A percentile compares a stretch with the other conserved stretches of the same genome.
Evolutionary conservation across 92 coral and sea anemone species (phyloP).

Genomic region (Micromussa lordhowensis): DNA sequence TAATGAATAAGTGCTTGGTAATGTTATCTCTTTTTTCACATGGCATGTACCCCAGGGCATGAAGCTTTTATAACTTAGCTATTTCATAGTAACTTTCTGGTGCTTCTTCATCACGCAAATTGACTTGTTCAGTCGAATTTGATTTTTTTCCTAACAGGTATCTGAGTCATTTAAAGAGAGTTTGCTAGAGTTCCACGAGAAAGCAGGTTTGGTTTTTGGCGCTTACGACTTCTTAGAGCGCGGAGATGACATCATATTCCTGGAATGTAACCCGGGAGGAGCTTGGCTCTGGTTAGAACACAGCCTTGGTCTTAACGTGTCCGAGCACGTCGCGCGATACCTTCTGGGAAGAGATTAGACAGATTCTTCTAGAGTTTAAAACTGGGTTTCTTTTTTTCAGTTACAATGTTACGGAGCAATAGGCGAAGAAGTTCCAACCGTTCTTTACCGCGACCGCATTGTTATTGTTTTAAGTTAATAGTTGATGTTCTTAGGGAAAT

Average conservation of each 20-base stretch:
- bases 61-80: too few relatives aligned
- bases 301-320: conserved; percentile 28
- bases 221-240: conserved; percentile 60
- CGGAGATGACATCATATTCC: conserved; percentile 49
- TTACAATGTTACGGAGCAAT: too few relatives aligned
- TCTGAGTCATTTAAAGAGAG: conserved; percentile 39
- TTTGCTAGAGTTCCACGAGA: conserved; percentile 52
- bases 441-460: too few relatives aligned
- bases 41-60: too few relatives aligned
- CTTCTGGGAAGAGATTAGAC: conserved; percentile 32
- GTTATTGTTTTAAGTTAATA: too few relatives aligned
- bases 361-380: not conserved
- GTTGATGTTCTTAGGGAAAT: too few relatives aligned
- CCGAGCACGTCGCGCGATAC: conserved; percentile 52
- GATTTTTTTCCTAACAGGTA: conserved; percentile 10
- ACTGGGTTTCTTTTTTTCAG: too few relatives aligned
- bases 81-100: too few relatives aligned
- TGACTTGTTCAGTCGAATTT: not conserved
- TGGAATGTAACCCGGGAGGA: conserved; percentile 65
- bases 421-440: too few relatives aligned
- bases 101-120: not conserved
- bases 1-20: too few relatives aligned
- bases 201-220: conserved; percentile 62
- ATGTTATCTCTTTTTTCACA: too few relatives aligned
- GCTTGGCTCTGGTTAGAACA: conserved; percentile 68